Base-by-base conservation (phyloP, 2,113 vertebrate genomes). In the Daubentonia madagascariensis region DNA sequence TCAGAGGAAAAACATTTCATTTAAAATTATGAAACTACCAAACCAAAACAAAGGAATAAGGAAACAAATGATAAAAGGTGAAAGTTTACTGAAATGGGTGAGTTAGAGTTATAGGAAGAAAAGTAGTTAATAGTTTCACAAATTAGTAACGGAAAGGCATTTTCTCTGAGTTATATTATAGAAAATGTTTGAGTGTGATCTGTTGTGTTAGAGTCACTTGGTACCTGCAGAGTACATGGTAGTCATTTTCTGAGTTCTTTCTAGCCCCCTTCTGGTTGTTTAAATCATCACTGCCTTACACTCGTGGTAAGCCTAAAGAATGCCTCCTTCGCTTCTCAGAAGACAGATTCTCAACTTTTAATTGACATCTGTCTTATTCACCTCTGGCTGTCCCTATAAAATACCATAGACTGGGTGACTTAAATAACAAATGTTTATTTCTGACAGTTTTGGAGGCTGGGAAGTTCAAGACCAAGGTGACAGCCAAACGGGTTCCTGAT, bases 201-300 rank as follows among this genome's bases (percentile, higher is more conserved):
- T 13, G 28, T 45, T 18, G 0, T 2, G 1, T 25, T 12, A 17
- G 8, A 59, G 76, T 35, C 4, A 0, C 43, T 48, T 76, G 65
- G 52, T 5, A 1, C 18, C 72, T 70, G 17, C 40, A 4, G 4
- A 13, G 28, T 50, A 0, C 9, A 22, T 32, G 37, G 28, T 18
- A 3, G 8, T 45, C 8, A 2, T 20, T 37, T 85, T 81, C 11
- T 22, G 63, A 88, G 68, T 12, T 13, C 76, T 59, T n/a, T 57
- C 40, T 0, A 17, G 70, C 16, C 17, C 14, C 5, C 16, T 30
- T 45, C 22, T 22, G 6, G 11, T 43, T 78, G 43, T 85, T 28
- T 3, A 25, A n/a, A 8, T 43, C 10, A 9, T 48, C 23, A 16
- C n/a, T 22, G 16, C 45, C 35, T 30, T 7, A 17, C 20, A 4